Evolutionary conservation across 2,113 vertebrate genomes (phyloP).

Genomic region (Falco punctatus): DNA sequence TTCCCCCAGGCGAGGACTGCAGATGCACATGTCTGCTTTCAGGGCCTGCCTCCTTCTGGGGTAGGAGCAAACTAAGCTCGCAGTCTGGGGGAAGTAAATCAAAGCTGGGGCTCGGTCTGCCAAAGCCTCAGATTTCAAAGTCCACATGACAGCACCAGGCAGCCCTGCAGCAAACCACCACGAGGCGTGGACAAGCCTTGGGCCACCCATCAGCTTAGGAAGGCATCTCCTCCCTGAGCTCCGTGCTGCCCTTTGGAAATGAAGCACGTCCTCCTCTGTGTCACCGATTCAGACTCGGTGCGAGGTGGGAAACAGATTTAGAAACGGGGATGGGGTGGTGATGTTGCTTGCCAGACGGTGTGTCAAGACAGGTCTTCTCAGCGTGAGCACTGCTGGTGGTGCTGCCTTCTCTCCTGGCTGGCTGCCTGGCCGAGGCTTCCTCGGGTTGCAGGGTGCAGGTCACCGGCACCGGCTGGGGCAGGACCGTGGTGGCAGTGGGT

Average conservation of each 20-base stretch:
- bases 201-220: not conserved
- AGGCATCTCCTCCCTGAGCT: not conserved
- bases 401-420: not conserved
- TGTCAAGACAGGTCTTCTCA: not conserved
- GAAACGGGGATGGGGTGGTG: not conserved
- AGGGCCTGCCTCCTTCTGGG: not conserved
- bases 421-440: not conserved
- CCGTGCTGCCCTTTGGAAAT: not conserved
- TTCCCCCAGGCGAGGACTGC: not conserved
- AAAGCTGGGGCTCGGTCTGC: not conserved
- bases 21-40: not conserved
- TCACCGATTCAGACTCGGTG: not conserved
- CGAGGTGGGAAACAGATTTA: not conserved
- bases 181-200: not conserved
- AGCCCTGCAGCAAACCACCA: not conserved
- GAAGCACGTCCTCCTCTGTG: not conserved
- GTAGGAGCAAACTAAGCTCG: not conserved
- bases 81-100: not conserved
- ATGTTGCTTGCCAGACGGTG: not conserved
- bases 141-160: not conserved
- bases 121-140: not conserved
- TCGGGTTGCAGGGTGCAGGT: not conserved
- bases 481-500: fast-evolving
- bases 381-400: not conserved
- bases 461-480: not conserved